Evolutionary conservation across 2,888 invertebrate species (phyloP).

Genomic region (Agriopis leucophaearia): DNA sequence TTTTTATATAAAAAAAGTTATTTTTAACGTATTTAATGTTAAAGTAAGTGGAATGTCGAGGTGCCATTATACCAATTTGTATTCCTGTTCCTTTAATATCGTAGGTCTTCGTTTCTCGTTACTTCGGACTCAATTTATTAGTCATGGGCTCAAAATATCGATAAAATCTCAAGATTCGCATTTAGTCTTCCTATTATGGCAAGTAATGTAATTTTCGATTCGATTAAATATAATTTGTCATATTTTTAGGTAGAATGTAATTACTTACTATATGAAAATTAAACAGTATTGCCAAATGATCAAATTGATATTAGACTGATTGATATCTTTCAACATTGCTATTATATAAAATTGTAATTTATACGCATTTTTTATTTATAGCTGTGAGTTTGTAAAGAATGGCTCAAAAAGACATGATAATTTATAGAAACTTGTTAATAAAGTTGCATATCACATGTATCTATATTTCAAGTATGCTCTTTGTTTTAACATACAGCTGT

Average conservation of each 20-base stretch:
- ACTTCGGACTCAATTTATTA: slow-evolving; percentile 53
- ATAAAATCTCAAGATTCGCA: slow-evolving; percentile 65
- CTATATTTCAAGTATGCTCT: slow-evolving; percentile 52
- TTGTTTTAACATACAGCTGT: slow-evolving; percentile 71
- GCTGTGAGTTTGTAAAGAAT: slow-evolving; percentile 47
- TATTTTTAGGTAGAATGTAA: slow-evolving; percentile 66
- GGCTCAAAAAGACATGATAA: slow-evolving; percentile 67
- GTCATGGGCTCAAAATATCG: slow-evolving; percentile 66
- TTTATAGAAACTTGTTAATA: slow-evolving; percentile 60
- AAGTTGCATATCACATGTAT: slow-evolving; percentile 78
- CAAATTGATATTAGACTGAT: slow-evolving; percentile 84
- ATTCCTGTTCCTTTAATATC: slow-evolving; percentile 63
- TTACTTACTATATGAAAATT: slow-evolving; percentile 59
- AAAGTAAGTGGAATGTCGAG: slow-evolving; percentile 79
- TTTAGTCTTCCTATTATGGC: slow-evolving; percentile 80
- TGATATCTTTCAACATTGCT: slow-evolving; percentile 72
- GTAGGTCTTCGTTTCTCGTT: slow-evolving; percentile 61
- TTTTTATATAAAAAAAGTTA: slow-evolving; percentile 75
- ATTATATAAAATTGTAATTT: slow-evolving; percentile 60
- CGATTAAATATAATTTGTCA: slow-evolving; percentile 68
- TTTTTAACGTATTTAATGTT: slow-evolving; percentile 77
- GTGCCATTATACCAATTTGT: slow-evolving; percentile 84
- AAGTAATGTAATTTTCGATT: slow-evolving; percentile 65
- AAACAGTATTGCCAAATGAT: slow-evolving; percentile 85
- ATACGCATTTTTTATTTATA: slow-evolving; percentile 51